Evolutionary conservation across 2,888 invertebrate genomes (phyloP), one percentile per base, ranked within the genome.

Genomic region (Phortica magna): DNA sequence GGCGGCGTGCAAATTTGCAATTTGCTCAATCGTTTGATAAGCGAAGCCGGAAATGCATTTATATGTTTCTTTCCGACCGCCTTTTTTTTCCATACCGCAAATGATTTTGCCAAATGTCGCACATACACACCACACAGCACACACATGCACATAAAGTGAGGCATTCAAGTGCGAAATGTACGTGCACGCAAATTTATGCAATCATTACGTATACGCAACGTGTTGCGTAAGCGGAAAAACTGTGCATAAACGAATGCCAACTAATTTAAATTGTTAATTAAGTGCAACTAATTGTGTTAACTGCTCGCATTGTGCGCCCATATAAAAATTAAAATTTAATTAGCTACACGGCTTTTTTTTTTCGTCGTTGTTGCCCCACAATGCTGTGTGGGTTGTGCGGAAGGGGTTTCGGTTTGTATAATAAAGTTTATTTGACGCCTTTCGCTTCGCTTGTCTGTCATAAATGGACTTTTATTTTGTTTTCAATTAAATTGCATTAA

Each of bases 271-370:
- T 71, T 55, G 53, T 53, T 71, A 71, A 55, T 53, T 53, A 71
- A 53, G 57, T 71, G 75, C 64, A 43, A 39, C 75, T 74, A 64
- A 65, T 74, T 74, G 41, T 78, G 59, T 73, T 73, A 73, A 68
- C 41, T 39, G 68, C 22, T 53, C 57, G 42, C 14, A 74, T 64
- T 41, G 73, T 68, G 68, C 43, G 73, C 55, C 71, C 65, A 74
- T 76, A 55, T 55, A 55, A 75, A 80, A 80, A 82, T 83, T 74
- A 79, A 82, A 82, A 82, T 82, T 80, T 82, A 84, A 87, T 85
- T 84, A 82, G 85, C 80, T 77, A 61, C 14, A 17, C 17, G 55
- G 55, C 12, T 61, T 9, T 22, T 22, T 43, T 14, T 68, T 68
- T 68, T n/a, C 7, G n/a, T n/a, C n/a, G n/a, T 17, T 43, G 17